Conservation (phyloP, 2,888 invertebrate species). For the Idaea straminata region DNA sequence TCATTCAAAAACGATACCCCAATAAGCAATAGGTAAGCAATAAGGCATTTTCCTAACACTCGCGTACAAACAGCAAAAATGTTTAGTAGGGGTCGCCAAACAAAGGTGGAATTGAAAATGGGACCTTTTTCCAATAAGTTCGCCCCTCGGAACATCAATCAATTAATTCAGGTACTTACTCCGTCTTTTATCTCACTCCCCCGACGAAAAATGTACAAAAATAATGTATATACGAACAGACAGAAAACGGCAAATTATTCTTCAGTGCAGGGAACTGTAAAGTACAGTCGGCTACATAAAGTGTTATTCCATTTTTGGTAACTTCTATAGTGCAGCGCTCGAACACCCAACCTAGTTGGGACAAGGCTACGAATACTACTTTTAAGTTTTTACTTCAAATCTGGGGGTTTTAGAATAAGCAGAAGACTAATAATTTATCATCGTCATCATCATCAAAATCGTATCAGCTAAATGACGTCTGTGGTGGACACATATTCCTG, state of each 20-base stretch:
- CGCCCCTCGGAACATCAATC: slow-evolving; percentile 23
- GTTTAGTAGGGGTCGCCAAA: slow-evolving; percentile 29
- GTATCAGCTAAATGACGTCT: too few relatives aligned
- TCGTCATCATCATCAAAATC: too few relatives aligned
- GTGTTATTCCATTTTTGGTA: not conserved
- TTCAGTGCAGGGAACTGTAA: slow-evolving; percentile 15
- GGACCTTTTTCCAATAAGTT: slow-evolving; percentile 45
- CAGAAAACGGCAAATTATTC: slow-evolving; percentile 16
- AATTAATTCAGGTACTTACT: slow-evolving; percentile 47
- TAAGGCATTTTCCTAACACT: not conserved
- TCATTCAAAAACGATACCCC: not conserved
- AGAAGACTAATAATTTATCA: too few relatives aligned
- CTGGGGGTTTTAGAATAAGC: too few relatives aligned
- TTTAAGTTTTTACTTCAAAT: too few relatives aligned
- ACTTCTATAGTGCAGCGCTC: too few relatives aligned
- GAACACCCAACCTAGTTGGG: too few relatives aligned
- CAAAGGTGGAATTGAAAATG: slow-evolving; percentile 44
- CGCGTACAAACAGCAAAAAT: slow-evolving; percentile 9
- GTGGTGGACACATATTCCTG: too few relatives aligned
- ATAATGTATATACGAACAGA: slow-evolving; percentile 17
- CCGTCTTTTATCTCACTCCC: slow-evolving; percentile 38
- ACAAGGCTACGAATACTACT: too few relatives aligned
- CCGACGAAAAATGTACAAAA: slow-evolving; percentile 21
- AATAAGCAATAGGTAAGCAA: not conserved
- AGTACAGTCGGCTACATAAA: not conserved